Evolutionary conservation across 2,888 invertebrate genomes (phyloP).

Genomic region (Arrhopalites spinosus): DNA sequence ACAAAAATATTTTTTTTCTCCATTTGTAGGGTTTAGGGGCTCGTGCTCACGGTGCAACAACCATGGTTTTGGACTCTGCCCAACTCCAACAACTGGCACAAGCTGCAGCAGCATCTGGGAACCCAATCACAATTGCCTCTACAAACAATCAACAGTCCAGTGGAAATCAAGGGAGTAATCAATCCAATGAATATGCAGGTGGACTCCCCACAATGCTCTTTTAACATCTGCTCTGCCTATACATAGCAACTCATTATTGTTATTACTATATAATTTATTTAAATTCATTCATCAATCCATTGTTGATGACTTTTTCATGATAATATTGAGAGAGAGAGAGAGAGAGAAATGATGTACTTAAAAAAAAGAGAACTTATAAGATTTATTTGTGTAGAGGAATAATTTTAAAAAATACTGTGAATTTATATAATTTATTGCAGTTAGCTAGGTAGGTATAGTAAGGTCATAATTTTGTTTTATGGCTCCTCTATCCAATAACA

Average conservation of each 20-base stretch:
- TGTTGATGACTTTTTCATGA: too few species aligned
- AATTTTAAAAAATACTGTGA: too few species aligned
- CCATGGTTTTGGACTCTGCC: conserved; percentile 52
- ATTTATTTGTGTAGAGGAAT: too few species aligned
- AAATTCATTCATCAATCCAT: too few species aligned
- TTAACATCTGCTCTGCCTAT: background rate
- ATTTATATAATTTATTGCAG: too few species aligned
- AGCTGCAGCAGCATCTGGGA: conserved; percentile 44
- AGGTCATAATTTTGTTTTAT: too few species aligned
- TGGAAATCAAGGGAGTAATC: conserved; percentile 42
- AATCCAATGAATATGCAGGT: conserved; percentile 46
- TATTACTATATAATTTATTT: background rate
- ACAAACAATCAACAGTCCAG: conserved; percentile 30
- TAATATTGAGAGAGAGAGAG: too few species aligned
- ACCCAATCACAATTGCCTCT: conserved; percentile 50
- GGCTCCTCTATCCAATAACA: too few species aligned
- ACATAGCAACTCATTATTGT: background rate
- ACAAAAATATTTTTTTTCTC: conserved; percentile 14
- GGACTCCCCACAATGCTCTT: conserved; percentile 47
- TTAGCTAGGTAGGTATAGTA: too few species aligned
- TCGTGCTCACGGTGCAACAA: conserved; percentile 37
- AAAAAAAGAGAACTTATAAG: too few species aligned
- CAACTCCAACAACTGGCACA: conserved; percentile 52
- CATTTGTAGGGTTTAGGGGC: conserved; percentile 42
- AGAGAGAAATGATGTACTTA: too few species aligned